Evolutionary conservation across 2,113 vertebrate species (phyloP).

Genomic region (Gorsachius goisagi): DNA sequence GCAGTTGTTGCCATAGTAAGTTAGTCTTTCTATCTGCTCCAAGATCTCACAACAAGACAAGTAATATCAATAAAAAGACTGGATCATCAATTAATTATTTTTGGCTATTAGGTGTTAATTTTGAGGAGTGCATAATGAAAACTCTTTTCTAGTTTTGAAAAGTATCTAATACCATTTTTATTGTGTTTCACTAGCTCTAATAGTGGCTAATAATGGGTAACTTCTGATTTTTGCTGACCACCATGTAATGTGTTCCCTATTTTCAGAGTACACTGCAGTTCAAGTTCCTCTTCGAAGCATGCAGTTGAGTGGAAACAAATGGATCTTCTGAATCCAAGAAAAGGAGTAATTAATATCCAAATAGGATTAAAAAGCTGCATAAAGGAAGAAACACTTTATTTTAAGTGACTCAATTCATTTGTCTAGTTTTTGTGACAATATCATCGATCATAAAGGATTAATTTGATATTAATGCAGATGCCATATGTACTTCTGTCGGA

Average conservation of each 20-base stretch:
- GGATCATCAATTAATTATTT: not conserved
- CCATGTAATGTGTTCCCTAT: accelerated
- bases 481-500: not conserved
- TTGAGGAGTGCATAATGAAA: not conserved
- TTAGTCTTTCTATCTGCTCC: not conserved
- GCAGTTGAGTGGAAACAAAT: not conserved
- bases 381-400: not conserved
- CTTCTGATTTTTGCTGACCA: not conserved
- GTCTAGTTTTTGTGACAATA: not conserved
- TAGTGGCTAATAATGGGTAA: not conserved
- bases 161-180: not conserved
- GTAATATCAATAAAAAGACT: not conserved
- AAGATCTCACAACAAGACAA: not conserved
- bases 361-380: not conserved
- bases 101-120: not conserved
- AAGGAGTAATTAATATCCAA: not conserved
- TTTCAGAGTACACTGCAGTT: not conserved
- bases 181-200: not conserved
- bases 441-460: constrained; percentile 24
- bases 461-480: constrained; percentile 26
- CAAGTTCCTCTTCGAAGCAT: not conserved
- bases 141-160: not conserved
- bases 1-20: not conserved
- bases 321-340: not conserved
- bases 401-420: constrained; percentile 22